phyloP scores from a whole-genome alignment of 2,888 invertebrate species.

The Diplazon laetatorius region DNA sequence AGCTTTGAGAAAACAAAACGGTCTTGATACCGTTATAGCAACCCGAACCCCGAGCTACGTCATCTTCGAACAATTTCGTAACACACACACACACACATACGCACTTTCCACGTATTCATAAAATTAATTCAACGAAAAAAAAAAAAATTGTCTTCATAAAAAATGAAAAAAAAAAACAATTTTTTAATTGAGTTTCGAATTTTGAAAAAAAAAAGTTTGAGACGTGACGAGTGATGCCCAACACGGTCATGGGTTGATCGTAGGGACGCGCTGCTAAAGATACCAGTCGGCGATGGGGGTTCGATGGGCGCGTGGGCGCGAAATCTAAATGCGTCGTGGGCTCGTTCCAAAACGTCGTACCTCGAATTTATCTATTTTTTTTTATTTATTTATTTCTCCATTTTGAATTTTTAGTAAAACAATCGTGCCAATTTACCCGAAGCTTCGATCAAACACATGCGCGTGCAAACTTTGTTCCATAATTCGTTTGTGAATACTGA shows the following conservation, averaged over 20 bases:
- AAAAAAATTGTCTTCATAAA: slow-evolving; percentile 26
- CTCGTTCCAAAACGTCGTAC: slow-evolving; percentile 37
- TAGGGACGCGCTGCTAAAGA: slow-evolving; percentile 53
- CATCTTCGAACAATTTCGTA: slow-evolving; percentile 29
- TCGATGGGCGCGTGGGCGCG: slow-evolving; percentile 67
- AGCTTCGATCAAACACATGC: not conserved
- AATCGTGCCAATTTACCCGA: not conserved
- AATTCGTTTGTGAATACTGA: too few species aligned
- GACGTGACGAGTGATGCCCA: too few species aligned
- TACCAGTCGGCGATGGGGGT: slow-evolving; percentile 49
- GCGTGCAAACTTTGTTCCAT: not conserved
- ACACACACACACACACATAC: slow-evolving; percentile 32
- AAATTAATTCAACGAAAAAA: too few species aligned
- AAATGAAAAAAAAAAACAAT: slow-evolving; percentile 44
- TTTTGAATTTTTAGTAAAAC: not conserved
- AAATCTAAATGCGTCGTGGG: slow-evolving; percentile 66
- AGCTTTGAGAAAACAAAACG: slow-evolving; percentile 50
- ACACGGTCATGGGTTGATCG: slow-evolving; percentile 34
- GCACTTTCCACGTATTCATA: slow-evolving; percentile 26
- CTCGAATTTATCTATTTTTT: slow-evolving; percentile 31
- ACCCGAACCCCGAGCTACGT: slow-evolving; percentile 6
- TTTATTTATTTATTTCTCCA: too few species aligned
- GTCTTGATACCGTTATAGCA: slow-evolving; percentile 56
- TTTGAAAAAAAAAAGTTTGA: too few species aligned
- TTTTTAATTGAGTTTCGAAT: too few species aligned